These are phyloP conservation scores for Tigriopus japonicus DNA, from an alignment of 1,140 invertebrate species.

Conservation along the genomic window DNA sequence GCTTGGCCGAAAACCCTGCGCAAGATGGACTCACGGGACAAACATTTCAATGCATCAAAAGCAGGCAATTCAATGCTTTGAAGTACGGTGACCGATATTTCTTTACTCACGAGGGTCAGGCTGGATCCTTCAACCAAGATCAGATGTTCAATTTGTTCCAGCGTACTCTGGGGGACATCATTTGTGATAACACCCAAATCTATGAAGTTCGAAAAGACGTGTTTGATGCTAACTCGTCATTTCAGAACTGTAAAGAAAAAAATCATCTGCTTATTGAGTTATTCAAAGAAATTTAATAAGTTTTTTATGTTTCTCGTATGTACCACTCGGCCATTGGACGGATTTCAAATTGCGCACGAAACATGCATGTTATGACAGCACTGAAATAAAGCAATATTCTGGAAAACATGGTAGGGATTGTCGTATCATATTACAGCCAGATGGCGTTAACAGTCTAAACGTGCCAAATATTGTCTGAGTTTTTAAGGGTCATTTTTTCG, in stretches of 20 bases:
- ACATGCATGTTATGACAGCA: too few species aligned
- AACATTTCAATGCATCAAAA: neutral
- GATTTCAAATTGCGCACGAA: too few species aligned
- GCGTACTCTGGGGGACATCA: slow-evolving; percentile 17
- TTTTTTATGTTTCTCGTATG: too few species aligned
- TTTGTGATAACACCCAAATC: slow-evolving; percentile 19
- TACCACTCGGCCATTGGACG: too few species aligned
- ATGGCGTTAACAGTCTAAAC: too few species aligned
- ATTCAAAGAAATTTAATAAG: too few species aligned
- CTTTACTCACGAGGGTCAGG: slow-evolving; percentile 22
- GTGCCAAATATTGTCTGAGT: too few species aligned
- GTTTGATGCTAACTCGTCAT: slow-evolving; percentile 4
- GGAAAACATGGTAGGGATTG: too few species aligned
- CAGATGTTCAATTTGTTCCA: slow-evolving; percentile 14
- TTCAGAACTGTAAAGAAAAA: neutral
- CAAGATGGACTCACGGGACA: slow-evolving; percentile 19
- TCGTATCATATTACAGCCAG: too few species aligned
- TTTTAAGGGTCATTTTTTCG: too few species aligned
- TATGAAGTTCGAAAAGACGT: slow-evolving; percentile 9
- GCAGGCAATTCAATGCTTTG: neutral
- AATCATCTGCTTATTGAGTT: too few species aligned
- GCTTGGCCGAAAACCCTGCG: slow-evolving; percentile 26
- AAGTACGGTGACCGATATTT: slow-evolving; percentile 17
- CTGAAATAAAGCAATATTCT: too few species aligned
- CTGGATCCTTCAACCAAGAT: slow-evolving; percentile 20